phyloP scores from a whole-genome alignment of 2,113 vertebrate genomes.

The Callithrix jacchus region DNA sequence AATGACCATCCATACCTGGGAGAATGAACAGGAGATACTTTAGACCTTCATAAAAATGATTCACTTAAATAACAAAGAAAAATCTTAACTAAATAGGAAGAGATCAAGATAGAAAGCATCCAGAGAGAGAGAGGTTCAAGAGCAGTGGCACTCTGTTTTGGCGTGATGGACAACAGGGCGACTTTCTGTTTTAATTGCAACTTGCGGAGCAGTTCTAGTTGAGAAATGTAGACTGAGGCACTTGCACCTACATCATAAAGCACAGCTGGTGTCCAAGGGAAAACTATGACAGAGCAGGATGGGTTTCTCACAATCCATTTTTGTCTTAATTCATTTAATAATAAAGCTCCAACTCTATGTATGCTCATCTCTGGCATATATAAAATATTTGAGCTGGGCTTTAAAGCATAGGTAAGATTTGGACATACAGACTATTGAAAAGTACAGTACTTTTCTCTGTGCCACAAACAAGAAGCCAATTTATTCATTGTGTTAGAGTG shows the following conservation, averaged over 20 bases:
- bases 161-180: fast-evolving
- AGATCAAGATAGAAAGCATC: not conserved
- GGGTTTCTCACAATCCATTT: not conserved
- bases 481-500: not conserved
- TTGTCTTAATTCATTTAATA: not conserved
- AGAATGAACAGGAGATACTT: not conserved
- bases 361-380: not conserved
- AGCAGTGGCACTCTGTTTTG: not conserved
- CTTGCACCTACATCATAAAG: not conserved
- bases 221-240: not conserved
- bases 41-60: not conserved
- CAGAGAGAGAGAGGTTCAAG: not conserved
- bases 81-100: not conserved
- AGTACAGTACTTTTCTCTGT: not conserved
- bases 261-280: not conserved
- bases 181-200: not conserved
- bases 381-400: constrained; percentile 31
- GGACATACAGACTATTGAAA: not conserved
- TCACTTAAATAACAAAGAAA: constrained; percentile 38
- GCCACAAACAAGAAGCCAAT: not conserved
- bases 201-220: not conserved
- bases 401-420: not conserved
- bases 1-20: not conserved
- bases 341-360: not conserved
- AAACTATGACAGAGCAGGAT: not conserved